Conservation (phyloP, 2,113 vertebrate species). For the Sciurus niger region DNA sequence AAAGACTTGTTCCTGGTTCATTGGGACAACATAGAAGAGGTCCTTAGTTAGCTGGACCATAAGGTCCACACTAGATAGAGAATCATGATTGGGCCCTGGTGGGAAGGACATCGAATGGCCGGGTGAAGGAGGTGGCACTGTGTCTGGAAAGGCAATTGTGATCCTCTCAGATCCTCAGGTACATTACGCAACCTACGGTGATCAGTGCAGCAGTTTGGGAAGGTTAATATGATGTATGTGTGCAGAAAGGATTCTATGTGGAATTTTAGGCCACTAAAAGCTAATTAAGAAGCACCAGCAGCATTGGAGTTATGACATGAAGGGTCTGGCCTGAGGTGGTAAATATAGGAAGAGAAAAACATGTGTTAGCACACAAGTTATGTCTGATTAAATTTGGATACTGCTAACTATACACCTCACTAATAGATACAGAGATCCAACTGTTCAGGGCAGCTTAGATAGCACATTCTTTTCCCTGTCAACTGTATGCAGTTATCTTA, state of each 20-base stretch:
- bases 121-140: neutral
- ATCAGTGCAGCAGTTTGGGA: neutral
- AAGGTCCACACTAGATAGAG: neutral
- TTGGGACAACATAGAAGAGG: neutral
- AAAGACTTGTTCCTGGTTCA: neutral
- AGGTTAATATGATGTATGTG: neutral
- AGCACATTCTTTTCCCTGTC: neutral
- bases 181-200: neutral
- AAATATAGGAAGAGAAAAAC: neutral
- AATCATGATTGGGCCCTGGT: too few relatives aligned
- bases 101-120: neutral
- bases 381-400: neutral
- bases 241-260: neutral
- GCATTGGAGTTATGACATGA: neutral
- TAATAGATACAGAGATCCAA: neutral
- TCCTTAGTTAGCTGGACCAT: neutral
- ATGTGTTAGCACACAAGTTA: neutral
- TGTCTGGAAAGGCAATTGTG: neutral
- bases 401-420: neutral
- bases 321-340: neutral
- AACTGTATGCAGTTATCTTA: neutral
- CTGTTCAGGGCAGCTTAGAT: neutral
- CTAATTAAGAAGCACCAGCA: neutral
- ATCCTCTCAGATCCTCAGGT: neutral
- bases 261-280: neutral